A percentile compares a stretch with the other conserved stretches of the same genome.
Conservation (phyloP, 2,797 vertebrate genomes). For the Zalophus californianus region DNA sequence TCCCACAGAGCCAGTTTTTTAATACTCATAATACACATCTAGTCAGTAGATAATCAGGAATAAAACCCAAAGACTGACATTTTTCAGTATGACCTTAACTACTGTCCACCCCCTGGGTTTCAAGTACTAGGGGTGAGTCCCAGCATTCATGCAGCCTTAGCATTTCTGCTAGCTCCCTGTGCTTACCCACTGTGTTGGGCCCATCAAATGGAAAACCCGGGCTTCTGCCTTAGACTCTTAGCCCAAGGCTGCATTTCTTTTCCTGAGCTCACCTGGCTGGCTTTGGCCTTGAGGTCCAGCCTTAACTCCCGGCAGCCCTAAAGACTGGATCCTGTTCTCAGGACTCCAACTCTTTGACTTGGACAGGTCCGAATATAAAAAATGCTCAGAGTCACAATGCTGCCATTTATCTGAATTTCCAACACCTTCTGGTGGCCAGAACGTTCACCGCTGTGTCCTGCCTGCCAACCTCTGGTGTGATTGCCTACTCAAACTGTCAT, state of each 20-base stretch:
- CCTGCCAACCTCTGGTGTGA: not conserved
- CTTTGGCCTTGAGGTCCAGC: not conserved
- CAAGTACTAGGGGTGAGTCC: not conserved
- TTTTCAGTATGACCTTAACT: not conserved
- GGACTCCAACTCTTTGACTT: not conserved
- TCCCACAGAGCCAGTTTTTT: not conserved
- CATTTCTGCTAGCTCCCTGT: not conserved
- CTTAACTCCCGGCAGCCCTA: not conserved
- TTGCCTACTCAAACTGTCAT: not conserved
- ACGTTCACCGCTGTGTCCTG: not conserved
- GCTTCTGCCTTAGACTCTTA: not conserved
- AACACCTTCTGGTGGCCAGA: not conserved
- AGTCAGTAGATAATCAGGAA: not conserved
- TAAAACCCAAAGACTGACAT: not conserved
- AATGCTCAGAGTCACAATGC: not conserved
- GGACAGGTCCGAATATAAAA: not conserved
- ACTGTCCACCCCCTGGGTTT: not conserved
- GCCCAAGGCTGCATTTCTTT: not conserved
- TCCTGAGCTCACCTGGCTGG: not conserved
- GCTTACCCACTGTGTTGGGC: not conserved
- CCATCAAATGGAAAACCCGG: not conserved
- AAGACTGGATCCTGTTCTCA: not conserved
- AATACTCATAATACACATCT: not conserved
- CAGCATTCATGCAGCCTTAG: not conserved
- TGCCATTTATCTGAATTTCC: slow-evolving; percentile 15